These are phyloP conservation scores for Leptosomus discolor DNA, from an alignment of 2,113 vertebrate genomes.

Conservation along the genomic window DNA sequence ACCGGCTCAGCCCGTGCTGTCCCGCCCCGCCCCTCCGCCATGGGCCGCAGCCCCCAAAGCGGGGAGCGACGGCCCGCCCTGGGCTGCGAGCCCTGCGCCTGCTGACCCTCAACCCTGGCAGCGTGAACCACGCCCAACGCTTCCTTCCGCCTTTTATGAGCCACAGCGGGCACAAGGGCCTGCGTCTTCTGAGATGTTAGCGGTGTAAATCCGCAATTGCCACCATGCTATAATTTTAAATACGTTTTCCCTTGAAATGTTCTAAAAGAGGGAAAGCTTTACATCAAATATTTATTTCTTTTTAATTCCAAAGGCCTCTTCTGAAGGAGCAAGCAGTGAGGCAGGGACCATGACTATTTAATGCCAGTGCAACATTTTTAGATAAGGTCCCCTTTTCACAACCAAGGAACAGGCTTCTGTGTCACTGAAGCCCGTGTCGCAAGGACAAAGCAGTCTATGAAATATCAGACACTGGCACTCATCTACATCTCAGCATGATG, in stretches of 20 bases:
- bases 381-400: neutral
- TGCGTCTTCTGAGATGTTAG: no score
- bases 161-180: neutral
- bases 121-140: no score
- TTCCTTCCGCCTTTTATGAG: no score
- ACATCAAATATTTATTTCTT: no score
- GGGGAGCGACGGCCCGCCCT: no score
- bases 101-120: no score
- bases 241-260: neutral
- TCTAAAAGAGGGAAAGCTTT: neutral
- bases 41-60: accelerated
- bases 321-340: neutral
- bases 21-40: no score
- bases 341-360: accelerated
- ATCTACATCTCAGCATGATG: neutral
- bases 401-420: neutral
- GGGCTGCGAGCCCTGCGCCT: no score
- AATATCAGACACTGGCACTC: neutral
- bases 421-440: no score
- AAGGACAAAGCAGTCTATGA: neutral
- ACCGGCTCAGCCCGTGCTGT: neutral
- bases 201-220: accelerated
- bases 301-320: neutral
- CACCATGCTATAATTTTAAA: neutral
- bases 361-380: neutral